phyloP scores from a whole-genome alignment of 2,888 invertebrate species.

The Sesia bembeciformis region DNA sequence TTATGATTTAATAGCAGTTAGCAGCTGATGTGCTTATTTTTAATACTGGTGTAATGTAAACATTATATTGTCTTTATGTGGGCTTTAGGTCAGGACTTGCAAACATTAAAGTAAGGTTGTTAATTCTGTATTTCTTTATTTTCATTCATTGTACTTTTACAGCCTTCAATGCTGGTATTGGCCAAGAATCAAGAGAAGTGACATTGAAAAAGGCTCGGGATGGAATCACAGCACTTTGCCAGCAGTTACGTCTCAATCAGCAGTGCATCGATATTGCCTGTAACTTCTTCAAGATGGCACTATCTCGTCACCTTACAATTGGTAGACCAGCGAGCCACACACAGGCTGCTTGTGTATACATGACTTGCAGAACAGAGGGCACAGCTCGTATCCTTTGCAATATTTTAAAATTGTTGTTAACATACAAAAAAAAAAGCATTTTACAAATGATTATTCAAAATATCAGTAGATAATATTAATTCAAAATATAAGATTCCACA shows the following conservation, averaged over 20 bases:
- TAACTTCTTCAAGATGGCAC: slow-evolving; percentile 94
- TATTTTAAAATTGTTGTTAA: not conserved
- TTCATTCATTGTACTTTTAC: not conserved
- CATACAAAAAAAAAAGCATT: not conserved
- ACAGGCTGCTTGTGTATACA: slow-evolving; percentile 97
- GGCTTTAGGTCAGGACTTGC: too few relatives aligned
- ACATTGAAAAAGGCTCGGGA: slow-evolving; percentile 91
- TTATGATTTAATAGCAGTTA: too few relatives aligned
- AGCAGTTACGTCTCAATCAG: slow-evolving; percentile 90
- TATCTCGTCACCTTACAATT: slow-evolving; percentile 87
- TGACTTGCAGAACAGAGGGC: slow-evolving; percentile 95
- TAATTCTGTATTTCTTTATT: too few relatives aligned
- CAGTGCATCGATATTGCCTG: slow-evolving; percentile 95
- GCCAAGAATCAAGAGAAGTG: slow-evolving; percentile 93
- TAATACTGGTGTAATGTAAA: too few relatives aligned
- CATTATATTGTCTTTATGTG: too few relatives aligned
- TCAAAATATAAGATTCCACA: not conserved
- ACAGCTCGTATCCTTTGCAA: slow-evolving; percentile 89
- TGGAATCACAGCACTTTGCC: slow-evolving; percentile 89
- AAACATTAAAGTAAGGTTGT: too few relatives aligned
- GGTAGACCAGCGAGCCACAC: slow-evolving; percentile 93
- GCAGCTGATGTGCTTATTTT: too few relatives aligned
- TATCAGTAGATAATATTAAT: not conserved
- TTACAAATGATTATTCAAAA: not conserved
- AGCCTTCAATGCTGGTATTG: slow-evolving; percentile 86